Evolutionary conservation across 2,888 invertebrate species (phyloP).

Genomic region (Eurytoma californica): DNA sequence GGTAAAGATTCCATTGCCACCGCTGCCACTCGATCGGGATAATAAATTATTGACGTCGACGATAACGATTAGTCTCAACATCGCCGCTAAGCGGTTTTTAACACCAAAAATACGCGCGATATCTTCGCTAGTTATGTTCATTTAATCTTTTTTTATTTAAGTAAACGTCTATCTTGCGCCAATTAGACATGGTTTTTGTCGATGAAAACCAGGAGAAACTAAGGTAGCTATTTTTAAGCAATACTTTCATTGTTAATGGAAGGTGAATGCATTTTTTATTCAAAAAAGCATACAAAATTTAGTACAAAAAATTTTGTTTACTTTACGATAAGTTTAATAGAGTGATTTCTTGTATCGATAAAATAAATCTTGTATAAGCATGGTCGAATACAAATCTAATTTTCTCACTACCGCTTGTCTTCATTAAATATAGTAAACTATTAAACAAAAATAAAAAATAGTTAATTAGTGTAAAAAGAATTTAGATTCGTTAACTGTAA

Average conservation of each 20-base stretch:
- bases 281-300: background rate
- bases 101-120: constrained; percentile 13
- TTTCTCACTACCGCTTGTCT: constrained; percentile 17
- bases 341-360: background rate
- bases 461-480: background rate
- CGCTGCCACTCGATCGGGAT: constrained; percentile 16
- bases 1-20: constrained; percentile 12
- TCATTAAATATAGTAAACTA: constrained; percentile 1
- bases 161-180: too few relatives aligned
- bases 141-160: too few relatives aligned
- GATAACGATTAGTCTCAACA: constrained; percentile 4
- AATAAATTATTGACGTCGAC: constrained; percentile 20
- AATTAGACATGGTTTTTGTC: background rate
- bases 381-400: background rate
- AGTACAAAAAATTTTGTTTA: background rate
- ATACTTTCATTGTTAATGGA: background rate
- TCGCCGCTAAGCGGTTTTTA: constrained; percentile 5
- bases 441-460: constrained; percentile 8
- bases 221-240: background rate
- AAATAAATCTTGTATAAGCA: background rate
- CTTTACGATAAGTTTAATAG: background rate
- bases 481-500: constrained; percentile 19
- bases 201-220: background rate
- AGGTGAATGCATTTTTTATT: background rate
- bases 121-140: background rate